Percentiles rank a stretch among this genome's conserved stretches.
phyloP scores from a whole-genome alignment of 2,113 vertebrate genomes.

The Boulengeromyrus knoepffleri region DNA sequence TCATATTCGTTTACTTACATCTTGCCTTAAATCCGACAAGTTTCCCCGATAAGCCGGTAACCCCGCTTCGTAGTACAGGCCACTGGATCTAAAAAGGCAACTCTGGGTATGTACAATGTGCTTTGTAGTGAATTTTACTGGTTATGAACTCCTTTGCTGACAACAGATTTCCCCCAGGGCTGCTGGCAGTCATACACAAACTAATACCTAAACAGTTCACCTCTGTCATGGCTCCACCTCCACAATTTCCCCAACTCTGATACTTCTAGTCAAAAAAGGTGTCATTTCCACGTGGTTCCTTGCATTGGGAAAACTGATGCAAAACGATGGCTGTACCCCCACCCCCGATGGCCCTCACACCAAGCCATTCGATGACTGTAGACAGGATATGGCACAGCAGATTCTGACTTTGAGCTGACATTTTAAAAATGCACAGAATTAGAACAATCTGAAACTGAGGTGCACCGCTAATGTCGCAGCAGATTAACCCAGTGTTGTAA shows the following conservation, averaged over 20 bases:
- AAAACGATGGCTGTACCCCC: not conserved
- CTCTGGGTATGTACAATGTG: not conserved
- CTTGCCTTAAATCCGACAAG: too few species aligned
- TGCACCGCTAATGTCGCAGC: not conserved
- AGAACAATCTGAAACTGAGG: not conserved
- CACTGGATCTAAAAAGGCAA: not conserved
- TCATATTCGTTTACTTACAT: too few species aligned
- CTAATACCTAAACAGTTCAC: not conserved
- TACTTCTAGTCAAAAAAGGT: not conserved
- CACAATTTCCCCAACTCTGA: not conserved
- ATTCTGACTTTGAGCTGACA: slow-evolving; percentile 6
- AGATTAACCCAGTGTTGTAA: not conserved
- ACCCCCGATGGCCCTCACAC: not conserved
- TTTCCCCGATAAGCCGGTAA: too few species aligned
- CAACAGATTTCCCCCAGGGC: not conserved
- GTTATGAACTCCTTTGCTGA: not conserved
- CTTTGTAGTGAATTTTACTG: not conserved
- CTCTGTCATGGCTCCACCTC: not conserved
- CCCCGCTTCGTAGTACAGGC: too few species aligned
- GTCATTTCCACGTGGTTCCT: not conserved
- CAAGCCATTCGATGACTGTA: too few species aligned
- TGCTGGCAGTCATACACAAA: not conserved
- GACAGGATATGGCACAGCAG: not conserved
- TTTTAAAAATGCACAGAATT: not conserved
- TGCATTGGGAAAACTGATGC: not conserved